These are phyloP conservation scores for Siniperca scherzeri DNA, from an alignment of 2,797 vertebrate genomes.

Conservation along the genomic window DNA sequence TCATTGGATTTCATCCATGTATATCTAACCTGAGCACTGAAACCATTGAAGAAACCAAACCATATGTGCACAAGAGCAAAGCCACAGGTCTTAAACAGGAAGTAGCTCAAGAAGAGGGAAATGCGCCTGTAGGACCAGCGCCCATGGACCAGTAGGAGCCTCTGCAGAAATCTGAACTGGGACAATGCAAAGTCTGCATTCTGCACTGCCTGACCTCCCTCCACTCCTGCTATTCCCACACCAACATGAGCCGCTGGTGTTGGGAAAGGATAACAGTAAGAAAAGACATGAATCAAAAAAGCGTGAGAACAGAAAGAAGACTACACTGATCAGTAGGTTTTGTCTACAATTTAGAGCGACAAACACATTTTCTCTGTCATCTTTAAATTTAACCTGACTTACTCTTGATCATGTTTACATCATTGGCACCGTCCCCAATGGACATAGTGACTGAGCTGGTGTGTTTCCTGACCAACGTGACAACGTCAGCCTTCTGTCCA, in stretches of 20 bases:
- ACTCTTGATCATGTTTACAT: conserved; percentile 99
- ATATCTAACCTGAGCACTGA: conserved; percentile 90
- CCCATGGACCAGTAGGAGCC: conserved; percentile 93
- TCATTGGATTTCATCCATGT: not conserved
- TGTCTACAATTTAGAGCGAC: not conserved
- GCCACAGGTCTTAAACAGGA: conserved; percentile 93
- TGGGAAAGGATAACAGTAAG: not conserved
- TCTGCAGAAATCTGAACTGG: conserved; percentile 91
- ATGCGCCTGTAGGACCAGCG: conserved; percentile 93
- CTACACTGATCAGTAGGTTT: not conserved
- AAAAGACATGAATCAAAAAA: not conserved
- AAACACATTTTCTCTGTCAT: not conserved
- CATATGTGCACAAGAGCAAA: conserved; percentile 91
- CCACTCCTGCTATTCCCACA: conserved; percentile 91
- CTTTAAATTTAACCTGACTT: conserved; percentile 62
- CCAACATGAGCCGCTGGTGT: conserved; percentile 91
- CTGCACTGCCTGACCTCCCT: conserved; percentile 93
- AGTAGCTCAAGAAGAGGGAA: conserved; percentile 91
- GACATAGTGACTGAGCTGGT: conserved; percentile 88
- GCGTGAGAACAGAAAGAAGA: not conserved
- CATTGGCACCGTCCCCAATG: conserved; percentile 95
- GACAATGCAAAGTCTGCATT: conserved; percentile 92
- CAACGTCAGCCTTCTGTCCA: conserved; percentile 92
- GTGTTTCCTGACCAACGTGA: conserved; percentile 91
- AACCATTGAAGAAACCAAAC: conserved; percentile 93